Percentiles rank a stretch among this genome's conserved stretches.
These are phyloP conservation scores for Clinocottus analis DNA, from an alignment of 2,113 vertebrate species.

Conservation along the genomic window DNA sequence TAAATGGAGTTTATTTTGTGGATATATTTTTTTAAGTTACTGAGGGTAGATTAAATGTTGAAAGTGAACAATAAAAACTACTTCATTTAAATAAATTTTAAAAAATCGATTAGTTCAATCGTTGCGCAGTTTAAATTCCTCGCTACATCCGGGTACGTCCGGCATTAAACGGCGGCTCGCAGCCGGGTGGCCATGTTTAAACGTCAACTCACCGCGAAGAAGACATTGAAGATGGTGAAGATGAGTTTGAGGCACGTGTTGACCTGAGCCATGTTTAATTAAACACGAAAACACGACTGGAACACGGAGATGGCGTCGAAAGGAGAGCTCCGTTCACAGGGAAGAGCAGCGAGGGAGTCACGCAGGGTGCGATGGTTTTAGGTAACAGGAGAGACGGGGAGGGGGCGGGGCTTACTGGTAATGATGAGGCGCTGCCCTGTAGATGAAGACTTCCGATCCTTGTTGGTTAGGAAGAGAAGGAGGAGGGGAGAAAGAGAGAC, in stretches of 20 bases:
- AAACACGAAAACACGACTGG: too few relatives aligned
- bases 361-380: not conserved
- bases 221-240: conserved; percentile 66
- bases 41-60: not conserved
- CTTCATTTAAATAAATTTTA: too few relatives aligned
- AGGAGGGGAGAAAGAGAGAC: too few relatives aligned
- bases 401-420: not conserved
- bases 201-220: conserved; percentile 65
- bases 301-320: too few relatives aligned
- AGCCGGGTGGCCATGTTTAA: not conserved
- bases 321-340: too few relatives aligned
- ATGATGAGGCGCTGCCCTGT: not conserved
- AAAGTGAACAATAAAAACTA: not conserved
- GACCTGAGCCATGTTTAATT: conserved; percentile 47
- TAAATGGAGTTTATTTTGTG: too few relatives aligned
- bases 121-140: conserved; percentile 6
- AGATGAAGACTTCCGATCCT: too few relatives aligned
- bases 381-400: accelerated
- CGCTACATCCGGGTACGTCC: not conserved
- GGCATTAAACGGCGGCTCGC: not conserved
- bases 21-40: not conserved
- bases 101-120: not conserved
- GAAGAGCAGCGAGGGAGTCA: not conserved
- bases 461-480: too few relatives aligned
- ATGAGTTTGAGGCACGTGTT: conserved; percentile 55